Percentiles rank a stretch among this genome's conserved stretches.
These are phyloP conservation scores for Antheraea pernyi DNA, from an alignment of 1,140 invertebrate genomes.

Conservation along the genomic window DNA sequence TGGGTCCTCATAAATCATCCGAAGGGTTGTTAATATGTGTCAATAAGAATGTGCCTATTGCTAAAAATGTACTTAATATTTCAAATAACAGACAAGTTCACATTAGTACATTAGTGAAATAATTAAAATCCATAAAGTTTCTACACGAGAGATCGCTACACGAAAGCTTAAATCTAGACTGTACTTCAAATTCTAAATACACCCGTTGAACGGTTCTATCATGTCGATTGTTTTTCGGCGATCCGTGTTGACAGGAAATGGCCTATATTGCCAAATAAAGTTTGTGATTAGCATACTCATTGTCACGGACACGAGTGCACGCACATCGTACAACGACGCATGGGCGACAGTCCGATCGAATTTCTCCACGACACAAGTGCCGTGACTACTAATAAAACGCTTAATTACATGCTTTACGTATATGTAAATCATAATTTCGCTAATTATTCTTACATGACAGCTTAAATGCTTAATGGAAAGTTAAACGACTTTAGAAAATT, in stretches of 20 bases:
- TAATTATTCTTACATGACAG: conserved; percentile 33
- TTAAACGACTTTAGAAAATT: conserved; percentile 10
- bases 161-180: conserved; percentile 18
- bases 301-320: conserved; percentile 44
- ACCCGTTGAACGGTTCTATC: conserved; percentile 16
- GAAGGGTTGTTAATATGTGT: too few relatives aligned
- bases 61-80: too few relatives aligned
- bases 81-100: too few relatives aligned
- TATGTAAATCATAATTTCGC: conserved; percentile 41
- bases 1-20: too few relatives aligned
- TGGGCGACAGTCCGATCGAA: conserved; percentile 20
- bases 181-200: conserved; percentile 27
- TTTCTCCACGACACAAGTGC: conserved; percentile 58
- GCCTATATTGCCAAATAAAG: conserved; percentile 60
- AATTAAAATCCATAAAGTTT: background rate
- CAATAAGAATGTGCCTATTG: too few relatives aligned
- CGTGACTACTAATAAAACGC: conserved; percentile 37
- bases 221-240: conserved; percentile 40
- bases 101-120: too few relatives aligned
- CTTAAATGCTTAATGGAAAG: conserved; percentile 19
- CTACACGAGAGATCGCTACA: background rate
- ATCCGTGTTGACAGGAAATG: conserved; percentile 60
- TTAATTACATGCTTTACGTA: conserved; percentile 32
- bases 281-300: conserved; percentile 52
- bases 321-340: conserved; percentile 9